Percentiles rank a stretch among this genome's conserved stretches.
These are phyloP conservation scores for Musca domestica DNA, from an alignment of 1,140 invertebrate genomes.

Conservation along the genomic window DNA sequence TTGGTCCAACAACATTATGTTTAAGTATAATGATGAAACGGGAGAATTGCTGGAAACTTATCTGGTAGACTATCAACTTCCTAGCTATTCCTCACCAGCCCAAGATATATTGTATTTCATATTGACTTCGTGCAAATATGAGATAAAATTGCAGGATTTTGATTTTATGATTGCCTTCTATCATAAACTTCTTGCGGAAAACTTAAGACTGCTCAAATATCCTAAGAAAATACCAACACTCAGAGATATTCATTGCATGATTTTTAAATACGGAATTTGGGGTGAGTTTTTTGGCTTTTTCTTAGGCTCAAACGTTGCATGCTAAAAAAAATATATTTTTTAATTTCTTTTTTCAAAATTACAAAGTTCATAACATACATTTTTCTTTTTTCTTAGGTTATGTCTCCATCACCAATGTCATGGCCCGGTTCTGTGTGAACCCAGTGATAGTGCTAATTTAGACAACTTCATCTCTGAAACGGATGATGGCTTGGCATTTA, in stretches of 20 bases:
- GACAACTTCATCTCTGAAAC: conserved; percentile 32
- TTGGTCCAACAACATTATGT: conserved; percentile 60
- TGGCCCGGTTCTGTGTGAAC: conserved; percentile 32
- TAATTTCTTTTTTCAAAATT: not conserved
- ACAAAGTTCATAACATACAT: no score
- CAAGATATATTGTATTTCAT: conserved; percentile 42
- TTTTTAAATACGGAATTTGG: conserved; percentile 36
- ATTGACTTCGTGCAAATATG: conserved; percentile 38
- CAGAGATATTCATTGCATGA: conserved; percentile 31
- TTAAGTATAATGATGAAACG: conserved; percentile 55
- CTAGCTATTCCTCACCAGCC: conserved; percentile 36
- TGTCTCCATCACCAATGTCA: not conserved
- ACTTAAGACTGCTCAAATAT: conserved; percentile 37
- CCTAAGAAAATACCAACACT: conserved; percentile 35
- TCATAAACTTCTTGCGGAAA: conserved; percentile 35
- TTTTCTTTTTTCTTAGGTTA: conserved; percentile 34
- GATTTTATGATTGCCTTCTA: conserved; percentile 43
- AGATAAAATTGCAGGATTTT: conserved; percentile 41
- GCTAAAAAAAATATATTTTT: not conserved
- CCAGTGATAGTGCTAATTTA: conserved; percentile 28
- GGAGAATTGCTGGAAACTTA: conserved; percentile 49
- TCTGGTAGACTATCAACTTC: conserved; percentile 39
- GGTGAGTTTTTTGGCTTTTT: conserved; percentile 27
- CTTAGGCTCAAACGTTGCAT: not conserved
- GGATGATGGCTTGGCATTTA: conserved; percentile 29